phyloP scores from a whole-genome alignment of 2,888 invertebrate species.

The Drosophila anomalata region DNA sequence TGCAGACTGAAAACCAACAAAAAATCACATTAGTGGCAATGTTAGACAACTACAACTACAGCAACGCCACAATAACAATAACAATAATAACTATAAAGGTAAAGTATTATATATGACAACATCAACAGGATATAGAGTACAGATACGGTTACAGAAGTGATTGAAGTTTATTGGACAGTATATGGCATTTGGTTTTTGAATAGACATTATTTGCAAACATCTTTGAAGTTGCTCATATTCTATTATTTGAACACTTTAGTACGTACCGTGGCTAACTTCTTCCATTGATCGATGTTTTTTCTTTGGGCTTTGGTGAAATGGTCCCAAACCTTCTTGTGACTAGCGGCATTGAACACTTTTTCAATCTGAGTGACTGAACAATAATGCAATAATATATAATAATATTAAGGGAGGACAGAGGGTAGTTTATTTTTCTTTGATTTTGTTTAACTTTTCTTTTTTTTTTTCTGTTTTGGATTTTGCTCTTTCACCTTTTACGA shows the following conservation, averaged over 20 bases:
- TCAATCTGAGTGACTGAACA: slow-evolving; percentile 98
- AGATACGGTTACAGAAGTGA: not conserved
- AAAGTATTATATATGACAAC: slow-evolving; percentile 10
- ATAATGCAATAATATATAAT: slow-evolving; percentile 84
- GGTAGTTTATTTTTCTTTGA: slow-evolving; percentile 63
- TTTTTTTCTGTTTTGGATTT: slow-evolving; percentile 37
- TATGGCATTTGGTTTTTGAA: slow-evolving; percentile 11
- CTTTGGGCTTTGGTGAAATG: slow-evolving; percentile 99
- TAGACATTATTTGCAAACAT: slow-evolving; percentile 32
- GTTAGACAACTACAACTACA: slow-evolving; percentile 18
- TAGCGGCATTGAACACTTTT: slow-evolving; percentile 97
- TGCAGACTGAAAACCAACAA: slow-evolving; percentile 33
- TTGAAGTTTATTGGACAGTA: slow-evolving; percentile 27
- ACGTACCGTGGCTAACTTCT: slow-evolving; percentile 97
- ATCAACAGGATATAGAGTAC: slow-evolving; percentile 17
- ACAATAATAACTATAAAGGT: slow-evolving; percentile 12
- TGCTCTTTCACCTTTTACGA: slow-evolving; percentile 44
- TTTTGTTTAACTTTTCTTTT: slow-evolving; percentile 32
- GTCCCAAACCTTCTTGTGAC: slow-evolving; percentile 99
- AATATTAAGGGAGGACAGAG: slow-evolving; percentile 80
- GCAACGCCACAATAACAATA: slow-evolving; percentile 6
- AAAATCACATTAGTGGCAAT: slow-evolving; percentile 24
- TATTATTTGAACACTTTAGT: slow-evolving; percentile 73
- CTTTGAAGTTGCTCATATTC: slow-evolving; percentile 50
- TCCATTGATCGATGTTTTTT: slow-evolving; percentile 99